These are phyloP conservation scores for Melanotaenia nigrans DNA, from an alignment of 2,797 vertebrate genomes.

Conservation along the genomic window DNA sequence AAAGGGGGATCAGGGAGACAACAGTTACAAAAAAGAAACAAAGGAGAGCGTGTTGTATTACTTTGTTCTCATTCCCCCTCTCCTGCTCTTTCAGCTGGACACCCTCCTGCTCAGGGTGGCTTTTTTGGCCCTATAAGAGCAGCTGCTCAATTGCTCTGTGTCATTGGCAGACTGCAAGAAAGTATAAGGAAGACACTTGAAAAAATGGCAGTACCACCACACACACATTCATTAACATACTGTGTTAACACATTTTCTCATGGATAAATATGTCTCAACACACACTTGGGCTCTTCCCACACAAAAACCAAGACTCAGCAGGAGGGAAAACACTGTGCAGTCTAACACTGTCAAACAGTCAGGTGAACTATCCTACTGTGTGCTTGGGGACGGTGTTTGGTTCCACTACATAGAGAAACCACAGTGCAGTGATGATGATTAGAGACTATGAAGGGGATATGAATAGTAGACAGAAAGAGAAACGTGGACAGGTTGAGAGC, in stretches of 20 bases:
- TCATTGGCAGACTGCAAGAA: constrained; percentile 77
- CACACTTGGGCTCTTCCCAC: constrained; percentile 46
- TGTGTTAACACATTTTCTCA: constrained; percentile 34
- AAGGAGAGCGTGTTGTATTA: constrained; percentile 69
- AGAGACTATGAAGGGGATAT: constrained; percentile 58
- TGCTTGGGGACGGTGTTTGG: constrained; percentile 1
- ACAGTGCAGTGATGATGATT: constrained; percentile 56
- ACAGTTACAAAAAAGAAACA: constrained; percentile 56
- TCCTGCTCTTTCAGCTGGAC: constrained; percentile 73
- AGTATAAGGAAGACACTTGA: constrained; percentile 72
- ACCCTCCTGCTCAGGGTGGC: constrained; percentile 63
- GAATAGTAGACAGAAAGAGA: constrained; percentile 51
- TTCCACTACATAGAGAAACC: constrained; percentile 42
- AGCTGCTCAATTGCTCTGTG: constrained; percentile 71
- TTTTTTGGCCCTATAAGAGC: constrained; percentile 68
- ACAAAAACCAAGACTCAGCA: constrained; percentile 32
- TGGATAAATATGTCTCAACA: constrained; percentile 26
- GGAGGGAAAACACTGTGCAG: constrained; percentile 34
- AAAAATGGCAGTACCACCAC: constrained; percentile 38
- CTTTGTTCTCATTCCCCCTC: constrained; percentile 70
- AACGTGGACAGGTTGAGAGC: constrained; percentile 28
- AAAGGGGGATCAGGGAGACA: constrained; percentile 66
- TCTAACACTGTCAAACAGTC: constrained; percentile 29
- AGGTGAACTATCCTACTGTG: constrained; percentile 21
- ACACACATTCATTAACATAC: constrained; percentile 14